Percentiles rank a stretch among this genome's conserved stretches.
Evolutionary conservation across 2,113 vertebrate species (phyloP).

Genomic region (Uria aalge): DNA sequence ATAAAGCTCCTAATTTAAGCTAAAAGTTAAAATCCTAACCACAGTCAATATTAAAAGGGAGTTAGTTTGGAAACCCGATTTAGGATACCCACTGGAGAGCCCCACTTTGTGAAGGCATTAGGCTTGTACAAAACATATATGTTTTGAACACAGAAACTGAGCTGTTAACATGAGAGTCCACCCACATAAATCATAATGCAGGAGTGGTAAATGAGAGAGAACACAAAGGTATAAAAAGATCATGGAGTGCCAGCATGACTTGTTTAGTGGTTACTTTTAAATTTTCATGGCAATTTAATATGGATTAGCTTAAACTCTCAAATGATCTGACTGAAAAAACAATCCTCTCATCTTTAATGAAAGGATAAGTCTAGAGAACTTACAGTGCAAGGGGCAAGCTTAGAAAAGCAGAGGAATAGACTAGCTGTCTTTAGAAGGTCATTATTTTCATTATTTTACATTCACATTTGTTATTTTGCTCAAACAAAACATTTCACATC

Average conservation of each 20-base stretch:
- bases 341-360: neutral
- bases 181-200: neutral
- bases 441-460: neutral
- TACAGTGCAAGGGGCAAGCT: neutral
- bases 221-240: neutral
- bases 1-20: neutral
- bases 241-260: neutral
- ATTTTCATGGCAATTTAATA: neutral
- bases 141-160: neutral
- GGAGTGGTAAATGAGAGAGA: neutral
- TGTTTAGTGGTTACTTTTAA: neutral
- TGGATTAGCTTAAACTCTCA: neutral
- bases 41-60: neutral
- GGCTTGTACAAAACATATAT: fast-evolving
- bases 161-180: neutral
- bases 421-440: neutral
- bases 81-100: neutral
- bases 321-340: neutral
- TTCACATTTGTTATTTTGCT: neutral
- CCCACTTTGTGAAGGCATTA: neutral
- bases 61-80: neutral
- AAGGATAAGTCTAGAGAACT: neutral
- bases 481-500: neutral
- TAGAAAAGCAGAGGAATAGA: neutral
- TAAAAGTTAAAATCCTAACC: neutral